phyloP scores from a whole-genome alignment of 2,797 vertebrate genomes.

The Phataginus tetradactyla region DNA sequence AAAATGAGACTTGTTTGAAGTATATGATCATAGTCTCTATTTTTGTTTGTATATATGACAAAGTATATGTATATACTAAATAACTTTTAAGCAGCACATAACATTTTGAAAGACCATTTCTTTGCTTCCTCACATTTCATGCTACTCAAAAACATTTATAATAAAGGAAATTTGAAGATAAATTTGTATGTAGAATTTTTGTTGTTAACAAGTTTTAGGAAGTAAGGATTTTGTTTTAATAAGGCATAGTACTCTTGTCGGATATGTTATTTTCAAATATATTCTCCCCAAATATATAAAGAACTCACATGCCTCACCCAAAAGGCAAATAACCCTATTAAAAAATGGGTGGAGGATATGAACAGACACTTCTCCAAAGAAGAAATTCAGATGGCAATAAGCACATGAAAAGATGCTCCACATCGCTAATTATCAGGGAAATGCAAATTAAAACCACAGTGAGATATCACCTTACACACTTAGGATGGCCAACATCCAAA shows the following conservation, averaged over 20 bases:
- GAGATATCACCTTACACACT: no score
- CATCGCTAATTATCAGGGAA: no score
- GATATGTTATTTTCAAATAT: no score
- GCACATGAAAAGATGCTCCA: no score
- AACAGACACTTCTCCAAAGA: no score
- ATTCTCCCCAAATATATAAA: no score
- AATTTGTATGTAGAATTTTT: neutral
- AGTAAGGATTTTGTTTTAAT: neutral
- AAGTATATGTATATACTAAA: constrained; percentile 24
- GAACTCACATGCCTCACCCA: no score
- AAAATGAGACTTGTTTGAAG: constrained; percentile 25
- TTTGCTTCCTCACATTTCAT: neutral
- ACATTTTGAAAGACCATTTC: neutral
- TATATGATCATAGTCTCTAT: neutral
- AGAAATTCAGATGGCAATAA: no score
- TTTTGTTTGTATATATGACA: constrained; percentile 58
- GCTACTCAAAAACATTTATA: neutral
- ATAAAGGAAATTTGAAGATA: neutral
- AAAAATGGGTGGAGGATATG: no score
- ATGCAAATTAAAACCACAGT: no score
- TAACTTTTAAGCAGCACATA: neutral
- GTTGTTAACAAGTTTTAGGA: neutral
- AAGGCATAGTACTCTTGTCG: neutral
- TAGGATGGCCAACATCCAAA: no score
- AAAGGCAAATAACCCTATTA: no score